Base-by-base conservation (phyloP, 1,140 invertebrate species). In the Muscidifurax raptorellus region DNA sequence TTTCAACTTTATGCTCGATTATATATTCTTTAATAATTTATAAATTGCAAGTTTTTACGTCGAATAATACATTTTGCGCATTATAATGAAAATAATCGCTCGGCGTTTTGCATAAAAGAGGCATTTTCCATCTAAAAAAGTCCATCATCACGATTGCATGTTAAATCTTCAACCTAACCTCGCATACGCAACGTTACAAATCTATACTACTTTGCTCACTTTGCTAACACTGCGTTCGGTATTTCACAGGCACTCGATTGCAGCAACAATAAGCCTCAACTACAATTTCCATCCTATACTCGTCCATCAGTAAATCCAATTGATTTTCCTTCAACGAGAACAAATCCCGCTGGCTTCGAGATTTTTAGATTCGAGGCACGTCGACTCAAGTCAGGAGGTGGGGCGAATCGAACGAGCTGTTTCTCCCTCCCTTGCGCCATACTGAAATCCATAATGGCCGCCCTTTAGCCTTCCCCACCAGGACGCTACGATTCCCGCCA, bases 381-480 rank as follows among this genome's bases (percentile, higher is more conserved):
- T 59, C 22, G 22, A 59, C 22, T 59, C 52, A 59, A 59, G 52
- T 59, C 28, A 13, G 30, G 32, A 40, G 78, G 52, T 67, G 66
- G 77, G 67, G 52, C 82, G 64, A 79, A 44, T 64, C 82, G 47
- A 83, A 52, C 36, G 28, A 74, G 47, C 67, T 66, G 25, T 69
- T 28, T n/a, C 64, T 12, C 64, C 25, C 67, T n/a, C 72, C 67
- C 82, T 82, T 87, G 89, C 86, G 91, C 91, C 92, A 92, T 91
- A 84, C 87, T 93, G 89, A 89, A 92, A 92, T 92, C 88, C 92
- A 93, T 92, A 90, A 93, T 93, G 92, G 92, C 92, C 88, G 92
- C 89, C 82, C 84, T 89, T 89, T 12, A 59, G 32, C n/a, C 10
- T 22, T 0, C 52, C 18, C 52, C 52, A n/a, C 52, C 18, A 59